phyloP scores from a whole-genome alignment of 2,888 invertebrate species.

The Ischnura elegans region DNA sequence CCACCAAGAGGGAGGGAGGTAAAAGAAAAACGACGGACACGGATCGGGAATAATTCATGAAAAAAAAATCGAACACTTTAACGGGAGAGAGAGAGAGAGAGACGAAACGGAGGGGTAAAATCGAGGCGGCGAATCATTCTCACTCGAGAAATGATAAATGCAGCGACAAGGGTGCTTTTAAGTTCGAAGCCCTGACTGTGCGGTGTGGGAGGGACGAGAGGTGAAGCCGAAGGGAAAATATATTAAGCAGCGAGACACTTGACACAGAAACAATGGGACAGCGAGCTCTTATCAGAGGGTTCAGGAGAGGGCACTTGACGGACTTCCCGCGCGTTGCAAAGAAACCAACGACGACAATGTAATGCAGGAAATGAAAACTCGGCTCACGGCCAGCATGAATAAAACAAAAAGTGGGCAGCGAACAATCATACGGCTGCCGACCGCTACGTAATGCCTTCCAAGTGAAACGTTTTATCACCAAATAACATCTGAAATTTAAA shows the following conservation, averaged over 20 bases:
- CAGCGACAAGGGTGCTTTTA: background rate
- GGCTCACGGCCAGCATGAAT: background rate
- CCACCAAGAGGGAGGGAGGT: background rate
- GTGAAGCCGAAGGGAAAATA: background rate
- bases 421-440: background rate
- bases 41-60: background rate
- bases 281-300: background rate
- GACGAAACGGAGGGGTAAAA: background rate
- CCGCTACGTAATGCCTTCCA: background rate
- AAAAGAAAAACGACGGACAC: background rate
- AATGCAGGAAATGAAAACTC: background rate
- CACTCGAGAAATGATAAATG: background rate
- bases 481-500: no score
- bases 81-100: no score
- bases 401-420: background rate
- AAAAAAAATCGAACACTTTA: background rate
- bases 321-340: background rate
- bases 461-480: background rate
- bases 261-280: background rate
- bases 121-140: background rate
- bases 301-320: background rate
- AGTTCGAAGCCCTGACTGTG: background rate
- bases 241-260: background rate
- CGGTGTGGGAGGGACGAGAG: background rate
- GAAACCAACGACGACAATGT: background rate